Conservation (phyloP, 2,888 invertebrate species). For the Macrosoma leucophasiata region DNA sequence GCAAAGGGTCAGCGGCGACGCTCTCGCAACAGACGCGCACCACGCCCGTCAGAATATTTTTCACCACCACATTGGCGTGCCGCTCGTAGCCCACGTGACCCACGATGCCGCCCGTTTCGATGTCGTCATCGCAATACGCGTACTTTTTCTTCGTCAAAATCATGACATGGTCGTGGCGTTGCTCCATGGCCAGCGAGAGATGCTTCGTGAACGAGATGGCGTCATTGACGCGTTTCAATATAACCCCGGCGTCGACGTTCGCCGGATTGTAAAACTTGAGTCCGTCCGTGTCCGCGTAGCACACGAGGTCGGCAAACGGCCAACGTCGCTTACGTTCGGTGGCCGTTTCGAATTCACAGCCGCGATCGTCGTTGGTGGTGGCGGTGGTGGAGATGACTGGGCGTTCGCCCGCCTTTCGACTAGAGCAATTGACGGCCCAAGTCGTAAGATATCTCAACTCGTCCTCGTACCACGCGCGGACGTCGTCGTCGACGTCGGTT, state of each 20-base stretch:
- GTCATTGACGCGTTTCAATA: slow-evolving; percentile 4
- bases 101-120: neutral
- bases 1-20: neutral
- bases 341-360: slow-evolving; percentile 4
- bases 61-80: neutral
- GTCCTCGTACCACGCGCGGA: slow-evolving; percentile 3
- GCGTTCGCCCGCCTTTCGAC: slow-evolving; percentile 5
- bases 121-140: slow-evolving; percentile 4
- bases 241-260: slow-evolving; percentile 1
- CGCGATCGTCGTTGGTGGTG: neutral
- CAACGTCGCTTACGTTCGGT: neutral
- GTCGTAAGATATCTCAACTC: slow-evolving; percentile 4
- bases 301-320: slow-evolving; percentile 5
- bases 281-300: slow-evolving; percentile 1
- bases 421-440: slow-evolving; percentile 6
- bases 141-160: slow-evolving; percentile 1
- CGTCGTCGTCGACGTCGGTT: neutral
- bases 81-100: slow-evolving; percentile 4
- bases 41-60: slow-evolving; percentile 2
- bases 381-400: slow-evolving; percentile 3
- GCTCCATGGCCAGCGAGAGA: slow-evolving; percentile 2
- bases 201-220: slow-evolving; percentile 3
- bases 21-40: slow-evolving; percentile 2
- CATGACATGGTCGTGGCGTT: slow-evolving; percentile 2
- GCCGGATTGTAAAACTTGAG: slow-evolving; percentile 3